Evolutionary conservation across 1,140 invertebrate species (phyloP), one percentile per base, ranked within the genome.

Genomic region (Macrosteles quadrilineatus): DNA sequence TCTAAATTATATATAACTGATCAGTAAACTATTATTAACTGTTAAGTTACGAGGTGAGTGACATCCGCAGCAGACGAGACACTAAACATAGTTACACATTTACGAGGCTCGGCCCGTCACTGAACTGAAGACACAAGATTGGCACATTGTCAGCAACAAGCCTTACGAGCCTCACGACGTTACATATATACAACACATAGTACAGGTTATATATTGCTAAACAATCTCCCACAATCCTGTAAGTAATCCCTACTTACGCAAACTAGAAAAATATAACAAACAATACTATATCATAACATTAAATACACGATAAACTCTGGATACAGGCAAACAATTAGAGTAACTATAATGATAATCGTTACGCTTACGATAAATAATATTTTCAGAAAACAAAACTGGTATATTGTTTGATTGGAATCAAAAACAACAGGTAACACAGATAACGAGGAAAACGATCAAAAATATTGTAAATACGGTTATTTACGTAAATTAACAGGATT

Each of bases 331-430:
- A 25, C 21, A 59, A 27, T 59, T 27, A 59, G 23, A 25, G 12
- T 30, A 59, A 59, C 55, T 59, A 30, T 59, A 59, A 50, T 59
- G 21, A 59, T 59, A 29, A 59, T 59, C 27, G 3, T 21, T 27
- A 59, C 32, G 32, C 14, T 21, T 59, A 59, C 55, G 27, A 59
- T 59, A 59, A 59, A 59, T 59, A 59, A 59, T 59, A 59, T 59
- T 59, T 59, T 29, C 21, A 50, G 17, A 25, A 59, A 59, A 59
- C 12, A 14, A 27, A n/a, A 29, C 27, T 27, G 55, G 27, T 30
- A 59, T 59, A 59, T 59, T 59, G 12, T 27, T 50, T n/a, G 47
- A 50, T 50, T 50, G n/a, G 6, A 36, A 36, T 36, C 32, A 14
- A 36, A 36, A 36, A 36, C 14, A 36, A 36, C 32, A 59, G 55